Evolutionary conservation across 2,113 vertebrate genomes (phyloP).

Genomic region (Sula dactylatra): DNA sequence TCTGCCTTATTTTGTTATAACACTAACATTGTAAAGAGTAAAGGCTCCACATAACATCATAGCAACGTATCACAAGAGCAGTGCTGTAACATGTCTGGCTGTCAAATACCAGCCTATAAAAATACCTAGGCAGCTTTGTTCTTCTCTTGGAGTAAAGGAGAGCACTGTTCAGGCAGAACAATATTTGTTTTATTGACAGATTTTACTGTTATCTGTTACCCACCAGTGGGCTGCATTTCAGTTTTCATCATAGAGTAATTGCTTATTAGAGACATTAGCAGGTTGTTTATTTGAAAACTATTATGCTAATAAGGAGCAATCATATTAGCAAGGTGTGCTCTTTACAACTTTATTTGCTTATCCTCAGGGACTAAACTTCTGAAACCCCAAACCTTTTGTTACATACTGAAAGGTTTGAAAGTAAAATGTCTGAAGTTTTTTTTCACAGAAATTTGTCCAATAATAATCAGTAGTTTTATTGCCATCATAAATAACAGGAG

Average conservation of each 20-base stretch:
- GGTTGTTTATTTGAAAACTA: constrained; percentile 64
- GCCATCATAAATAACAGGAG: constrained; percentile 5
- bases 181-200: constrained; percentile 64
- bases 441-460: neutral
- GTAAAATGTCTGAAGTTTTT: neutral
- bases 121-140: neutral
- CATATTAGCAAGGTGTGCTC: constrained; percentile 47
- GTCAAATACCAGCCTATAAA: constrained; percentile 35
- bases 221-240: constrained; percentile 46
- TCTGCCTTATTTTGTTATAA: neutral
- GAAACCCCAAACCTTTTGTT: neutral
- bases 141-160: neutral
- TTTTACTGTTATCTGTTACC: constrained; percentile 54
- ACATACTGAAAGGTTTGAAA: neutral
- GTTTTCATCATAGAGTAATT: constrained; percentile 59
- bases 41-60: neutral
- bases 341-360: constrained; percentile 50
- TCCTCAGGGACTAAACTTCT: constrained; percentile 13
- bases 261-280: constrained; percentile 63
- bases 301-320: constrained; percentile 65
- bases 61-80: neutral
- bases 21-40: neutral
- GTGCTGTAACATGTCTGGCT: neutral
- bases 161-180: neutral
- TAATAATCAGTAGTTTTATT: constrained; percentile 39